These are phyloP conservation scores for Echiichthys vipera DNA, from an alignment of 2,797 vertebrate genomes.

Conservation along the genomic window DNA sequence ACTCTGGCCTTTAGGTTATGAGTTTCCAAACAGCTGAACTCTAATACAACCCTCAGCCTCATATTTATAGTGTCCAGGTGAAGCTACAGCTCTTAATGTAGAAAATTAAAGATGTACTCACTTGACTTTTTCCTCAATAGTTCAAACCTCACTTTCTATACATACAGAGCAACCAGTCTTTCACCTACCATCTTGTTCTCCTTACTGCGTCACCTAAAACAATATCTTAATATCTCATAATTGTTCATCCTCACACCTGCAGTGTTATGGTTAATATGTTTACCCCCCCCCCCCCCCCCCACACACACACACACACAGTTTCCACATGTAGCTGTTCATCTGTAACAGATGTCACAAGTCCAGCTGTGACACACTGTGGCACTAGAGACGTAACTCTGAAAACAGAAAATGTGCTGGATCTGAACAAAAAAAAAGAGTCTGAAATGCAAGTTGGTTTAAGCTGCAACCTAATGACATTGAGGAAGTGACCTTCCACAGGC, in stretches of 20 bases:
- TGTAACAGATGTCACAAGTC: conserved; percentile 64
- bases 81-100: conserved; percentile 10
- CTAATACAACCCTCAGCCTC: neutral
- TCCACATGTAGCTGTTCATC: conserved; percentile 48
- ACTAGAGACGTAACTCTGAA: conserved; percentile 1
- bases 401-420: neutral
- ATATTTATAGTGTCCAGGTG: neutral
- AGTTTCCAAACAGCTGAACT: conserved; percentile 12
- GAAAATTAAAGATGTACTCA: conserved; percentile 9
- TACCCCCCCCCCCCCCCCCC: no score
- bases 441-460: conserved; percentile 33
- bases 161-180: no score
- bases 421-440: neutral
- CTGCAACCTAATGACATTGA: conserved; percentile 70
- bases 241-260: conserved; percentile 26
- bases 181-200: neutral
- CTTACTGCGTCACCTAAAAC: neutral
- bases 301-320: no score
- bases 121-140: neutral
- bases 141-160: neutral
- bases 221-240: conserved; percentile 31
- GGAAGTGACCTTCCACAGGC: conserved; percentile 65
- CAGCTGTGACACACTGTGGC: conserved; percentile 53
- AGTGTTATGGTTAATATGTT: conserved; percentile 44
- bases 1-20: conserved; percentile 17